Evolutionary conservation across 2,113 vertebrate species (phyloP), one percentile per base, ranked within the genome.

Genomic region (Ceyx cyanopectus): DNA sequence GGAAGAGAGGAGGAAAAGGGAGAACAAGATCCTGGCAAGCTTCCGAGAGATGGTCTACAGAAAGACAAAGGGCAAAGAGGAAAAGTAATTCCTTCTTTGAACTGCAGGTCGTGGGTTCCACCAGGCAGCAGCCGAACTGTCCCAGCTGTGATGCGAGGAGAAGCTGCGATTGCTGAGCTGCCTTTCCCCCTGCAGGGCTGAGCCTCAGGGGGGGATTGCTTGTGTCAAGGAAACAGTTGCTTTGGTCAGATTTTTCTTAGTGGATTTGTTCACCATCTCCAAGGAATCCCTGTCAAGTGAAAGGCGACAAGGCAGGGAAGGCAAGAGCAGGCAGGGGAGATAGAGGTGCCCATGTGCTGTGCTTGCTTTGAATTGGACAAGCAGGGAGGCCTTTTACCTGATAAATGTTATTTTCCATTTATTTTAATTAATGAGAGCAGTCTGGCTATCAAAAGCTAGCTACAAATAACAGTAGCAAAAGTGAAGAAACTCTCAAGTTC

Each of bases 21-120:
- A 99, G 94, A 99, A 99, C 97, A 99, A 99, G 97, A 99, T 99
- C 93, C 98, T 99, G 84, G 99, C 99, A 7, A 99, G 99, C 95
- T 99, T 99, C 96, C 98, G 98, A 83, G 99, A 99, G 97, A 99
- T 99, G 99, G 98, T 99, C 48, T 99, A 99, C 97, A 98, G 99
- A 86, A 99, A 99, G 95, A 99, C 99, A 57, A 99, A 99, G 96
- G 99, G 98, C 92, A 99, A 99, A 95, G 99, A 99, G 27, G 99
- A 99, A 88, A 99, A 99, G 94, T 99, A 96, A 97, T 62, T 23
- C 8, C 65, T 45, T 40, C 12, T 30, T 26, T 69, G 89, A 80
- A 58, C 69, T 76, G 37, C 69, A 20, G 34, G 14, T 53, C 23
- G 7, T 30, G 67, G 30, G 26, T 34, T 85, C 72, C 76, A 66